Evolutionary conservation across 2,888 invertebrate genomes (phyloP), one percentile per base, ranked within the genome.

Genomic region (Tribolium freemani): DNA sequence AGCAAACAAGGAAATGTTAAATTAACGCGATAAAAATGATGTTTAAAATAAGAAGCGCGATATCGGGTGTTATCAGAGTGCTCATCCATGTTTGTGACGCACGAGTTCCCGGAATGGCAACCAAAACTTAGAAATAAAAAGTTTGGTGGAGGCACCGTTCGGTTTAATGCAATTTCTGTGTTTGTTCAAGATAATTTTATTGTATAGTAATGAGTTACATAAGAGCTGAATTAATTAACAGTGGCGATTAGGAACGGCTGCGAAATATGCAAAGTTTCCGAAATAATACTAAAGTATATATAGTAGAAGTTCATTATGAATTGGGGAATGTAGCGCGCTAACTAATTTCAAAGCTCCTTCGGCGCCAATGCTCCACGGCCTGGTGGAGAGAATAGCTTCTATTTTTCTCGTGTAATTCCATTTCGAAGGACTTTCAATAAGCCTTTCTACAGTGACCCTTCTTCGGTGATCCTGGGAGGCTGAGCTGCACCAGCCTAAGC

Each of bases 401-500:
- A 75, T 76, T 76, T 74, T 75, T 74, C 74, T 48, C 63, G 69
- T 64, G 69, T 75, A 72, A 74, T 74, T 71, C 71, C 71, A 69
- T 70, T 76, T 67, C 57, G 57, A 61, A 50, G 57, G 63, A 53
- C 69, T 70, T 73, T 73, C 75, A 67, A 73, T 73, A 73, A 71
- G 71, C 69, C 53, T 54, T 69, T 60, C 60, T 58, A 69, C 50
- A 26, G 9, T 48, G 69, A 31, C 54, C 26, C 45, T 63, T 63
- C 44, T 63, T 61, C 50, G 26, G 31, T 54, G 46, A 53, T 69
- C 51, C 30, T 45, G 44, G 30, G 11, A 61, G 45, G 11, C 31
- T 57, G 58, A 69, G n/a, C 26, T 69, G 53, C 58, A 45, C 4
- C 54, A 46, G 53, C 61, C n/a, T 57, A 56, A 45, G 48, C 48